Evolutionary conservation across 2,797 vertebrate genomes (phyloP), one percentile per base, ranked within the genome.

Genomic region (Sebastes dallii): DNA sequence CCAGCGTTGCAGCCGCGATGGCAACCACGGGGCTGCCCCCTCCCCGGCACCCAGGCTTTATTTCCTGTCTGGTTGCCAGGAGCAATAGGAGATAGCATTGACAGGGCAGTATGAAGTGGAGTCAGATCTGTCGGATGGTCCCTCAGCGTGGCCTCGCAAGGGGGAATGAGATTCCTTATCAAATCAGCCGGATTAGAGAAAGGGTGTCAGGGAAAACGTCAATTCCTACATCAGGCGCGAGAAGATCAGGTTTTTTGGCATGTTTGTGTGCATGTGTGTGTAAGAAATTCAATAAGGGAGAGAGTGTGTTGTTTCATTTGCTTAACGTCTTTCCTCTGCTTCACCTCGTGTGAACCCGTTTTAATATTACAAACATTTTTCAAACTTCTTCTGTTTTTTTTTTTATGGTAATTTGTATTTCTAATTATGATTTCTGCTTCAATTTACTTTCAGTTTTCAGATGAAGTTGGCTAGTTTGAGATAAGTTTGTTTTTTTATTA

Each of bases 31-130:
- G 30, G 3, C 14, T 2, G 7, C 80, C 29, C 52, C 61, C 22
- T 75, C 68, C 74, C 64, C 6, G 8, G 8, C 4, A 16, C 69
- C 66, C 13, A 14, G 87, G 92, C 88, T 91, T 94, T 91, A 91
- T 94, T 95, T 95, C 91, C 94, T 88, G 82, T 86, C 89, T 89
- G 93, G 92, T 92, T 90, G 93, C 92, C 90, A 56, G 69, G 86
- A 92, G 90, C 90, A 87, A 86, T 82, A 77, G 86, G 78, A 93
- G 95, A 96, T 96, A 96, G 93, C 95, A 95, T 95, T 95, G 95
- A 95, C 94, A 92, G 86, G 89, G 85, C 69, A 52, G 92, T 88
- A 86, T 92, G 93, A 92, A 93, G 94, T 92, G 91, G 92, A 94
- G 92, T 93, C 92, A 90, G 94, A 93, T 92, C 93, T 94, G 93